Evolutionary conservation across 2,113 vertebrate species (phyloP).

Genomic region (Mandrillus leucophaeus): DNA sequence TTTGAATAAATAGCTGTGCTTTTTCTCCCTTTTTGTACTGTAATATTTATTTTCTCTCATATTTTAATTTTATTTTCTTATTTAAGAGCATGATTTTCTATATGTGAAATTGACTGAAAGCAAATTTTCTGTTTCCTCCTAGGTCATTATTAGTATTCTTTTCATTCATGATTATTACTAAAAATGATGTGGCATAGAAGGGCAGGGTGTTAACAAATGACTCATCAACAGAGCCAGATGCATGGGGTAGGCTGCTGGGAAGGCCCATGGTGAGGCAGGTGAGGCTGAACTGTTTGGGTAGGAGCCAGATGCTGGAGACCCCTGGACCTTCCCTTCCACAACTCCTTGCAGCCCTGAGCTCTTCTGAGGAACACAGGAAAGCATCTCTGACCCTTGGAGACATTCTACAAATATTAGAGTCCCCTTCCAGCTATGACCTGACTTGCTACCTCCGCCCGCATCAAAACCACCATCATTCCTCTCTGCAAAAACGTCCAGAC

Average conservation of each 20-base stretch:
- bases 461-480: background rate
- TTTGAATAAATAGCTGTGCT: background rate
- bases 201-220: too few relatives aligned
- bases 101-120: background rate
- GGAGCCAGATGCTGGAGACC: background rate
- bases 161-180: background rate
- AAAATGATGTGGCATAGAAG: background rate
- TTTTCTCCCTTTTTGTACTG: background rate
- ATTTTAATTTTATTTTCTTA: background rate
- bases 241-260: fast-evolving
- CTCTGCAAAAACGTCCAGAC: fast-evolving
- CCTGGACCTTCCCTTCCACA: background rate
- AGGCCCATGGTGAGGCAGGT: background rate
- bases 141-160: background rate
- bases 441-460: fast-evolving
- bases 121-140: background rate
- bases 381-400: background rate
- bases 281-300: background rate
- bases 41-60: background rate
- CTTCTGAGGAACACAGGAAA: background rate
- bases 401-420: background rate
- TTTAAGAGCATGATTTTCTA: background rate
- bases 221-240: background rate
- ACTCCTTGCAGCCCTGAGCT: background rate
- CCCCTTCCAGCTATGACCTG: background rate